Evolutionary conservation across 2,888 invertebrate species (phyloP).

Genomic region (Mongoloraphidia duomilia): DNA sequence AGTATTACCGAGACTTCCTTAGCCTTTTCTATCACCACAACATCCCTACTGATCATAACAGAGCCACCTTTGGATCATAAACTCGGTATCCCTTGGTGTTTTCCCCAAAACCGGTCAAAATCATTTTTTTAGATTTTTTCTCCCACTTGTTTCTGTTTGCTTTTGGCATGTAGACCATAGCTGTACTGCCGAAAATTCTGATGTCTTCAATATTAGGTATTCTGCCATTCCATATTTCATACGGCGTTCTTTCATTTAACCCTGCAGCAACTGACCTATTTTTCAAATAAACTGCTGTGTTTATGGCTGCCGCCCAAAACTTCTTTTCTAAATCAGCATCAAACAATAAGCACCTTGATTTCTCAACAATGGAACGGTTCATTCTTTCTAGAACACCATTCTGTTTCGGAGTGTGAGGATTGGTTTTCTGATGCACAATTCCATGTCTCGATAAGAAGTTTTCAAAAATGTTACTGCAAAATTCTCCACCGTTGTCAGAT

Average conservation of each 20-base stretch:
- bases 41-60: constrained; percentile 13
- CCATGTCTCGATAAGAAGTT: constrained; percentile 11
- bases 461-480: constrained; percentile 11
- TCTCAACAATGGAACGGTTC: constrained; percentile 10
- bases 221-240: constrained; percentile 20
- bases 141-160: constrained; percentile 20
- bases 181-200: constrained; percentile 19
- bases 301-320: constrained; percentile 4
- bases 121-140: constrained; percentile 15
- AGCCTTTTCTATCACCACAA: constrained; percentile 3
- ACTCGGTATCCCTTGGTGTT: constrained; percentile 17
- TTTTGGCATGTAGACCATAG: constrained; percentile 20
- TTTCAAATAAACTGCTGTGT: constrained; percentile 7
- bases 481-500: constrained; percentile 18
- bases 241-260: constrained; percentile 17
- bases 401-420: constrained; percentile 9
- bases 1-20: too few relatives aligned
- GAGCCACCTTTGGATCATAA: constrained; percentile 12
- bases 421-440: constrained; percentile 9
- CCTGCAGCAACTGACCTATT: constrained; percentile 5
- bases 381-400: constrained; percentile 11
- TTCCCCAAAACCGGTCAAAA: constrained; percentile 18
- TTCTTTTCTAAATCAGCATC: constrained; percentile 1
- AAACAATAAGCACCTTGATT: constrained; percentile 9
- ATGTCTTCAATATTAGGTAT: constrained; percentile 21